Conservation (phyloP, 2,888 invertebrate species). For the Thera obeliscata region DNA sequence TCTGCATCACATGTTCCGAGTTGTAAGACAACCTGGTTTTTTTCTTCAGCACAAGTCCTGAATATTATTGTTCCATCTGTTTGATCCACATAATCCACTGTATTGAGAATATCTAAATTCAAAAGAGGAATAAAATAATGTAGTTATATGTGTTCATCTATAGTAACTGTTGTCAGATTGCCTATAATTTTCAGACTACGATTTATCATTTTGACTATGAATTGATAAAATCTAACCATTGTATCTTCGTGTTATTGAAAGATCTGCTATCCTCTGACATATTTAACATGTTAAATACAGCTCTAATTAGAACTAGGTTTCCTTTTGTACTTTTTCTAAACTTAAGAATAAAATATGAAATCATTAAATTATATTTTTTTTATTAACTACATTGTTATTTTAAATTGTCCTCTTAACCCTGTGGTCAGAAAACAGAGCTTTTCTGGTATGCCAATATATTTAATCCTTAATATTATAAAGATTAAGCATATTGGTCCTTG, state of each 20-base stretch:
- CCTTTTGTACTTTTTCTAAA: constrained; percentile 12
- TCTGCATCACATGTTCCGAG: constrained; percentile 95
- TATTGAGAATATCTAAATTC: constrained; percentile 88
- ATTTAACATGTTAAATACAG: constrained; percentile 1
- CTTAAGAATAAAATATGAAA: neutral
- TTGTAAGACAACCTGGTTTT: constrained; percentile 93
- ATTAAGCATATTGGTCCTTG: neutral
- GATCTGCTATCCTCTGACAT: constrained; percentile 49
- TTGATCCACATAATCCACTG: constrained; percentile 95
- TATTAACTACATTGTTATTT: neutral
- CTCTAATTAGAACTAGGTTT: constrained; percentile 17
- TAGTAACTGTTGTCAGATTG: too few species aligned
- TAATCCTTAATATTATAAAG: neutral
- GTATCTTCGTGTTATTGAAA: constrained; percentile 88
- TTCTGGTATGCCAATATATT: too few species aligned
- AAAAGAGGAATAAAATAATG: neutral
- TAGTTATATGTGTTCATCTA: too few species aligned
- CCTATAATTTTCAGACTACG: too few species aligned
- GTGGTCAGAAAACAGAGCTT: too few species aligned
- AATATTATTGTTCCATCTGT: constrained; percentile 96
- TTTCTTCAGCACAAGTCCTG: constrained; percentile 94
- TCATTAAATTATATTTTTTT: constrained; percentile 13
- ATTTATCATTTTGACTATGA: too few species aligned
- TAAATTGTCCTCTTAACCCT: neutral
- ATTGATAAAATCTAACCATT: constrained; percentile 86